A percentile compares a stretch with the other conserved stretches of the same genome.
These are phyloP conservation scores for Microctenopoma steveboyesi DNA, from an alignment of 2,797 vertebrate species.

Conservation along the genomic window DNA sequence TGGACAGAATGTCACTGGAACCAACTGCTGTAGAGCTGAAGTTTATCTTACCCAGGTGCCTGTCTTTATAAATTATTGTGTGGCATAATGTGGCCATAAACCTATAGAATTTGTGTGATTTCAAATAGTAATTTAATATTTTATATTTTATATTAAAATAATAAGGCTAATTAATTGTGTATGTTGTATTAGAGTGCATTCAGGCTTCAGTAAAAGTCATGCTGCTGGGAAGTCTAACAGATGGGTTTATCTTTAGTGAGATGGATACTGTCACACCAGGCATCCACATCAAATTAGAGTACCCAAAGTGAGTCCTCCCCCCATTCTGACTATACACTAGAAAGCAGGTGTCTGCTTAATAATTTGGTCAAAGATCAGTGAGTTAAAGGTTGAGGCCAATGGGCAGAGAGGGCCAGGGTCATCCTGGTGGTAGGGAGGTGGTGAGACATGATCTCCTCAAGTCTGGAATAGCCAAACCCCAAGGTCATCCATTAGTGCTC, in stretches of 20 bases:
- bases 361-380: conserved; percentile 99
- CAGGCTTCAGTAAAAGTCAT: conserved; percentile 48
- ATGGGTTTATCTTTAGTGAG: conserved; percentile 82
- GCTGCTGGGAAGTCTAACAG: conserved; percentile 78
- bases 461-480: conserved; percentile 93
- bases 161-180: conserved; percentile 33
- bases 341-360: conserved; percentile 99
- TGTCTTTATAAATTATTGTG: conserved; percentile 59
- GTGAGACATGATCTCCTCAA: conserved; percentile 89
- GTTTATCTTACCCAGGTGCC: conserved; percentile 68
- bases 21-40: conserved; percentile 52
- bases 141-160: conserved; percentile 32
- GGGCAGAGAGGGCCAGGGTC: conserved; percentile 91
- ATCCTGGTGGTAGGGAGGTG: conserved; percentile 87
- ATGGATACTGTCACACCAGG: conserved; percentile 84
- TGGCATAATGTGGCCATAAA: conserved; percentile 53
- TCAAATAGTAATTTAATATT: conserved; percentile 34
- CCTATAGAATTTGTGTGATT: conserved; percentile 51
- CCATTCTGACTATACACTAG: conserved; percentile 81
- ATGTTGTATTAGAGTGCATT: conserved; percentile 24
- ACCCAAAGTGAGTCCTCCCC: conserved; percentile 73
- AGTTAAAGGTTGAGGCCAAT: conserved; percentile 95
- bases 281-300: conserved; percentile 91
- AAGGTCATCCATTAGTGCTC: conserved; percentile 99
- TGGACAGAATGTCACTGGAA: conserved; percentile 56